phyloP scores from a whole-genome alignment of 2,888 invertebrate genomes.

The Branchinecta sandiegonensis region DNA sequence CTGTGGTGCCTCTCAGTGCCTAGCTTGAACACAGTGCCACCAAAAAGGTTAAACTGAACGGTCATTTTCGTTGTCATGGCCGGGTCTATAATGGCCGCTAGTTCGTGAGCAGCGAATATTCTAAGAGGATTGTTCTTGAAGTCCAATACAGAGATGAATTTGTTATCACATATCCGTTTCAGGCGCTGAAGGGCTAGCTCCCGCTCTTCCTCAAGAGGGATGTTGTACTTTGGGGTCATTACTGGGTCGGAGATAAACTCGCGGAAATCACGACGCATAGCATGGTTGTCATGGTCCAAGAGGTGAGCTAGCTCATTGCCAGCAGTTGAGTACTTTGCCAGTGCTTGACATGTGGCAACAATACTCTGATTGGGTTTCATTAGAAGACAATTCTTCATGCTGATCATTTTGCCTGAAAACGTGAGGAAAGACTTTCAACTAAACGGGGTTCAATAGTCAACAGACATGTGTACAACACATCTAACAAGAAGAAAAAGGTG shows the following conservation, averaged over 20 bases:
- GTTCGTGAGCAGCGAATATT: slow-evolving; percentile 29
- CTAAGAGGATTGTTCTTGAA: slow-evolving; percentile 28
- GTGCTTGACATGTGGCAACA: not conserved
- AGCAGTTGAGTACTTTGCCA: slow-evolving; percentile 12
- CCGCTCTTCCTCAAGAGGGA: slow-evolving; percentile 28
- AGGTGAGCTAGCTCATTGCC: slow-evolving; percentile 26
- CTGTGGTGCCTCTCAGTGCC: slow-evolving; percentile 34
- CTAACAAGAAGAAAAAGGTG: no score
- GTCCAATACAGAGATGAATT: slow-evolving; percentile 29
- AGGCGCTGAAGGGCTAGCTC: slow-evolving; percentile 28
- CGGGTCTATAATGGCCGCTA: slow-evolving; percentile 28
- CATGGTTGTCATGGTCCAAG: slow-evolving; percentile 29
- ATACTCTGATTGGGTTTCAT: not conserved
- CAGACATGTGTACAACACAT: no score
- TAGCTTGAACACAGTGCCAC: slow-evolving; percentile 33
- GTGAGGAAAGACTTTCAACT: no score
- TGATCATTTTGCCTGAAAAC: no score
- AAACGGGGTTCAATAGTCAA: no score
- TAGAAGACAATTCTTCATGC: not conserved
- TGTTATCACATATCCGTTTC: slow-evolving; percentile 28
- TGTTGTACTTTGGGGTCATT: slow-evolving; percentile 28
- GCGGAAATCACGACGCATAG: slow-evolving; percentile 28
- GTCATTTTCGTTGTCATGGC: slow-evolving; percentile 29
- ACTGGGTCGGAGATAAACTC: slow-evolving; percentile 27
- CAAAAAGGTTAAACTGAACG: slow-evolving; percentile 33